Evolutionary conservation across 2,888 invertebrate species (phyloP), one percentile per base, ranked within the genome.

Genomic region (Lysandra bellargus): DNA sequence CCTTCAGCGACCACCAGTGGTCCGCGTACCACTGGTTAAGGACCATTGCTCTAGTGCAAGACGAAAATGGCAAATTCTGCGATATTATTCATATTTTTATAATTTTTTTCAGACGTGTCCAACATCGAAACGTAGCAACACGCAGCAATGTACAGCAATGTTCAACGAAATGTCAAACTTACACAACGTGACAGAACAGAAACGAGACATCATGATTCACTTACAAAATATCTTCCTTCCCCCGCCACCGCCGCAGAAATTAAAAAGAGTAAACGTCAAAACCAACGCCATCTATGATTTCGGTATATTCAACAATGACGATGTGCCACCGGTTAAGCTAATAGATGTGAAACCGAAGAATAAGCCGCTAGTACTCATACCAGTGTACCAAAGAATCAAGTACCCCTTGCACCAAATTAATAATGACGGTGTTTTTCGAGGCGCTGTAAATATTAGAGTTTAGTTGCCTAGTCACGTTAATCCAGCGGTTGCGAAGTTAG

Each of bases 61-160:
- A 23, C 23, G 23, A 23, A 23, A 23, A 23, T 23, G 23, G 23
- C 23, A 23, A 23, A 23, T 23, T 23, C 23, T 23, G 23, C 23
- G 23, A 23, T 23, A 23, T 23, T 23, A 23, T 23, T 23, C 23
- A 23, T 23, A 23, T 37, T 37, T 37, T 37, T 37, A 37, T 37
- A 2, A 1, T 3, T 2, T 37, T 37, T 37, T 37, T 37, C 90
- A 93, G 93, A 91, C 90, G 0, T 92, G 92, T 53, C 92, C 93
- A 1, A 40, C 84, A 1, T 85, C 90, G 3, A 90, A 87, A 80
- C 84, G 91, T 6, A 87, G 84, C 76, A 82, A 83, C 64, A 85
- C 88, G 1, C 80, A 80, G 0, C 85, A 90, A 81, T 94, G 93
- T 84, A 83, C 82, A 44, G 85, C 85, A 77, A 82, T 92, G 44